These are phyloP conservation scores for Lota lota DNA, from an alignment of 2,113 vertebrate genomes.

Conservation along the genomic window DNA sequence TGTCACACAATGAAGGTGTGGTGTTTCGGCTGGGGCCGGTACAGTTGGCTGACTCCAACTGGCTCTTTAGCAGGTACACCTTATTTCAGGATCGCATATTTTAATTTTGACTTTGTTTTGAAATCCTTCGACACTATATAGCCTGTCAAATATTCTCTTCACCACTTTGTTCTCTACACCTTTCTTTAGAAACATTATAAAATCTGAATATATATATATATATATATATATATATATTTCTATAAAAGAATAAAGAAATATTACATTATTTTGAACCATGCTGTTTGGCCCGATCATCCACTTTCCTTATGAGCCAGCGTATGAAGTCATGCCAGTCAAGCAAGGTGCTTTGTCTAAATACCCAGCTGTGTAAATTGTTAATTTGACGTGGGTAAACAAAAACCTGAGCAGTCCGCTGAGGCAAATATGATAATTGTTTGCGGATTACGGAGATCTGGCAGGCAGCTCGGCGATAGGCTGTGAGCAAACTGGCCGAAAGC, in stretches of 20 bases:
- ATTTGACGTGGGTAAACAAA: conserved; percentile 71
- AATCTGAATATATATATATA: conserved; percentile 4
- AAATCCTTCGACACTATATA: too few relatives aligned
- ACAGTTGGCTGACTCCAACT: background rate
- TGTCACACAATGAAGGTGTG: background rate
- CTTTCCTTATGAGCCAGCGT: conserved; percentile 31
- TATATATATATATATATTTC: too few relatives aligned
- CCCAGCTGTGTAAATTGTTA: conserved; percentile 73
- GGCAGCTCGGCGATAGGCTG: conserved; percentile 60
- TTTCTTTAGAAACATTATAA: background rate
- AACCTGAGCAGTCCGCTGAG: conserved; percentile 62
- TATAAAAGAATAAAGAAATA: too few relatives aligned
- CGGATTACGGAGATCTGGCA: conserved; percentile 71
- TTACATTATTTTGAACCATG: too few relatives aligned
- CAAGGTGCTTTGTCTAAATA: conserved; percentile 60
- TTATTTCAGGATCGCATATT: background rate
- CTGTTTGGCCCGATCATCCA: conserved; percentile 19
- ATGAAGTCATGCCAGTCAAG: conserved; percentile 48
- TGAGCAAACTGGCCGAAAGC: conserved; percentile 70
- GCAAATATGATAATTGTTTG: conserved; percentile 77
- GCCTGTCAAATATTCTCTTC: background rate
- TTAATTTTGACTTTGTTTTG: background rate
- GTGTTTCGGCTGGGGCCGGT: background rate
- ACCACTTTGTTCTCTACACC: conserved; percentile 3
- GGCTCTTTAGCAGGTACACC: background rate